Base-by-base conservation (phyloP, 2,113 vertebrate genomes). In the Hippolais icterina region DNA sequence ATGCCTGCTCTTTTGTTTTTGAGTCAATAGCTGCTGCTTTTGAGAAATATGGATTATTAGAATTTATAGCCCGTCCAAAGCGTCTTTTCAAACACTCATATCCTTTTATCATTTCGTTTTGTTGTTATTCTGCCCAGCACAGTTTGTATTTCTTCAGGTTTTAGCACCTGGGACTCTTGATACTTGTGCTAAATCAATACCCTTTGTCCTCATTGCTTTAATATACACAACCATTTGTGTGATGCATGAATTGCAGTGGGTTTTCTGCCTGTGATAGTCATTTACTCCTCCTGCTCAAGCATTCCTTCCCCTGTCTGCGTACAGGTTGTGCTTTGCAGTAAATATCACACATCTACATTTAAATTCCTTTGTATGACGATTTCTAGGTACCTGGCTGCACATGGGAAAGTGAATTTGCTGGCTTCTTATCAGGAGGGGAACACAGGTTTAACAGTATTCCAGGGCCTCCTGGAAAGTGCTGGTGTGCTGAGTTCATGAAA, bases 1-100 rank as follows among this genome's bases (percentile, higher is more conserved):
- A 95, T 74, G 95, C 95, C 81, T 89, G 94, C 96, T 97, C 96
- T 96, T 97, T 97, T 97, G 97, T 97, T 97, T 97, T 96, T 95
- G 96, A 97, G 97, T 97, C 97, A 96, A 97, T 97, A 95, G 97
- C 96, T 93, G 91, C 91, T 95, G 96, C 97, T 97, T 97, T 97
- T 61, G 87, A 97, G 97, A 97, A 97, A 97, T 97, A 97, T 97
- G 97, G 97, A 97, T 97, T 97, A 97, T 97, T 97, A 97, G 97
- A 97, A 97, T 97, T 97, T 97, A 97, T 97, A 76, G 97, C 93
- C 91, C 74, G 78, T 97, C 96, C 94, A 87, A 71, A 13, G 33
- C 9, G 80, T 97, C 97, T 95, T 97, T 97, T 93, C 95, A 94
- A 94, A 96, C 96, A 89, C 96, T 96, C 96, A 95, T 97, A 97